Percentiles rank a stretch among this genome's conserved stretches.
Conservation (phyloP, 2,797 vertebrate species). For the Eulemur mongoz region DNA sequence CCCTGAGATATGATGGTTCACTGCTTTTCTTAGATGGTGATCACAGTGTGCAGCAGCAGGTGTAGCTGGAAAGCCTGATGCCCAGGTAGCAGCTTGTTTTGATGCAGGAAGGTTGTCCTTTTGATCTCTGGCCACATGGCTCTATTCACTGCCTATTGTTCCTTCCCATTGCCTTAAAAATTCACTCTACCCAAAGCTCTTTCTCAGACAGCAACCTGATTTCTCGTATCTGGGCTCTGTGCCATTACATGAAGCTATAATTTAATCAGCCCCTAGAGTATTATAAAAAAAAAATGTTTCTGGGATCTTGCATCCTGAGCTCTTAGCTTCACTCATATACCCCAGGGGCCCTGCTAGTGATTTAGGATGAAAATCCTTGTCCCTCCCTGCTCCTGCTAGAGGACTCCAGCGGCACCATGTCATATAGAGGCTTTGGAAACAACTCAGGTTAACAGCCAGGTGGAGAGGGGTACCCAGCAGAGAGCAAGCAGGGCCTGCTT, state of each 20-base stretch:
- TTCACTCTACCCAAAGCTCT: not conserved
- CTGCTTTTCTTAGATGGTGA: not conserved
- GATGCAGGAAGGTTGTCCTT: not conserved
- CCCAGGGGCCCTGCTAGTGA: not conserved
- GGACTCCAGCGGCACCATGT: not conserved
- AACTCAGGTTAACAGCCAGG: not conserved
- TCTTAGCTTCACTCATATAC: not conserved
- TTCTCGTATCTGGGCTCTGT: not conserved
- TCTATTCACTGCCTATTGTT: not conserved
- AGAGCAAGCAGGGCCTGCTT: not conserved
- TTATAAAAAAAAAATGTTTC: not conserved
- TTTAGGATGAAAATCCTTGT: not conserved
- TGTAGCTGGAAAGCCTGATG: not conserved
- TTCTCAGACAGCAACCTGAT: not conserved
- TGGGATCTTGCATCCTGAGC: not conserved
- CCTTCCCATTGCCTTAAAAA: not conserved
- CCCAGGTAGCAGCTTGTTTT: not conserved
- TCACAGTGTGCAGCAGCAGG: not conserved
- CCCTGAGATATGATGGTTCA: not conserved
- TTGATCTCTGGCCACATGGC: not conserved
- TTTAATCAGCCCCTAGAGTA: conserved; percentile 9
- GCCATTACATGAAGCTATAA: not conserved
- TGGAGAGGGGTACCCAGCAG: not conserved
- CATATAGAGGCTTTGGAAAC: not conserved
- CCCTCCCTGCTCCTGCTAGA: not conserved